Evolutionary conservation across 1,140 invertebrate species (phyloP).

Genomic region (Drosophila guanche): DNA sequence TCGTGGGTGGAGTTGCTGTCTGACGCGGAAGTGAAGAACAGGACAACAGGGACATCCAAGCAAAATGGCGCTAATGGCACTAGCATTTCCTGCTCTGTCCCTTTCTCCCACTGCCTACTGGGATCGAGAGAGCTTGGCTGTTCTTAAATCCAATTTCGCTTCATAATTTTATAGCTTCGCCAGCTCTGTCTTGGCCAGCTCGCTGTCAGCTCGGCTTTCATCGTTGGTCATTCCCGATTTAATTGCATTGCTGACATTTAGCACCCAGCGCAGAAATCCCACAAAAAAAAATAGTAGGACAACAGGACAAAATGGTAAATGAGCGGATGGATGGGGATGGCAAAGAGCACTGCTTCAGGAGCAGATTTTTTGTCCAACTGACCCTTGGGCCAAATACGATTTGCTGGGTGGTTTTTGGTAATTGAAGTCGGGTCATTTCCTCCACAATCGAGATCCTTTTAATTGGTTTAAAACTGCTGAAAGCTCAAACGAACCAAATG

Average conservation of each 20-base stretch:
- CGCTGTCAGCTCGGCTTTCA: constrained; percentile 22
- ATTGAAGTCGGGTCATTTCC: constrained; percentile 14
- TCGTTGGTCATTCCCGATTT: constrained; percentile 68
- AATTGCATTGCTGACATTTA: constrained; percentile 80
- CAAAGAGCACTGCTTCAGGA: not conserved
- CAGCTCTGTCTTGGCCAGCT: constrained; percentile 15
- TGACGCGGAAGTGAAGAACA: constrained; percentile 42
- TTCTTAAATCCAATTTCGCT: constrained; percentile 77
- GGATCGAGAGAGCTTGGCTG: constrained; percentile 29
- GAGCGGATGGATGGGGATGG: constrained; percentile 3
- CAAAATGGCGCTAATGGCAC: constrained; percentile 69
- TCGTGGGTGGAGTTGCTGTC: constrained; percentile 10
- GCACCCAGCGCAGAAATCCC: constrained; percentile 50
- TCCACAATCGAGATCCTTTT: not conserved
- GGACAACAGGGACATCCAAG: constrained; percentile 29
- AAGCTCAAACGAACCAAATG: too few species aligned
- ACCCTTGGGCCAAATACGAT: constrained; percentile 3
- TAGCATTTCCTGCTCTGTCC: constrained; percentile 30
- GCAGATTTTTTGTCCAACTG: constrained; percentile 4
- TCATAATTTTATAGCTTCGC: constrained; percentile 75
- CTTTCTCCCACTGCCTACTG: constrained; percentile 3
- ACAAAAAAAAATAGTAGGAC: constrained; percentile 14
- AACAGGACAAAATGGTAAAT: constrained; percentile 11
- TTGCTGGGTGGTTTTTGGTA: constrained; percentile 27
- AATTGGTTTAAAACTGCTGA: constrained; percentile 11